Evolutionary conservation across 1,140 invertebrate species (phyloP), one percentile per base, ranked within the genome.

Genomic region (Linepithema humile): DNA sequence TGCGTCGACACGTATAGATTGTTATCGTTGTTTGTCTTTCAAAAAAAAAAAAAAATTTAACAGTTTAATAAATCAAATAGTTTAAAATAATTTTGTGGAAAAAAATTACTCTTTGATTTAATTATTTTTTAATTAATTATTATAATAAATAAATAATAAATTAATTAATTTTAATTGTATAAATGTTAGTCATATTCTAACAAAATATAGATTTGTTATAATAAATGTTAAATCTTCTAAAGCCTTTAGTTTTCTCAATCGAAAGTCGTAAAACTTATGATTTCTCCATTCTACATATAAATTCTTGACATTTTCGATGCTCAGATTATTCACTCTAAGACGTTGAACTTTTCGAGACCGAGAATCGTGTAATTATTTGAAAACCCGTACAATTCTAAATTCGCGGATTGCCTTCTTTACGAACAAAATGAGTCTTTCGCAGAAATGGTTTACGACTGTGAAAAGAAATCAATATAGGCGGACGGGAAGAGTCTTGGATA

Each of bases 381-480:
- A n/a, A n/a, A n/a, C n/a, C n/a, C n/a, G n/a, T n/a, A n/a, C n/a
- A n/a, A n/a, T n/a, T n/a, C n/a, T n/a, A 45, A 70, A 80, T 40
- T 80, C 26, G 64, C 48, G 45, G 32, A 65, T 17, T 50, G 45
- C 69, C 20, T 78, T 38, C 10, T 10, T 69, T 53, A 67, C 64
- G 55, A 77, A 65, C 23, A 40, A 69, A 80, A 80, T 17, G 12
- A 57, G 48, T 69, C 38, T 75, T 75, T 43, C 45, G 26, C 57
- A 45, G 72, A 60, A 83, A 64, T 75, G 26, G 70, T 75, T 75
- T 73, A 83, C 72, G 70, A 70, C 72, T 43, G 70, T 75, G 59
- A 75, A 64, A 55, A 55, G 75, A 75, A 82, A 87, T 87, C 86
- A 55, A 86, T 86, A 78, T 69, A 35, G 20, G 29, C 35, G 12